Base-by-base conservation (phyloP, 2,113 vertebrate species). In the Dunckerocampus dactyliophorus region DNA sequence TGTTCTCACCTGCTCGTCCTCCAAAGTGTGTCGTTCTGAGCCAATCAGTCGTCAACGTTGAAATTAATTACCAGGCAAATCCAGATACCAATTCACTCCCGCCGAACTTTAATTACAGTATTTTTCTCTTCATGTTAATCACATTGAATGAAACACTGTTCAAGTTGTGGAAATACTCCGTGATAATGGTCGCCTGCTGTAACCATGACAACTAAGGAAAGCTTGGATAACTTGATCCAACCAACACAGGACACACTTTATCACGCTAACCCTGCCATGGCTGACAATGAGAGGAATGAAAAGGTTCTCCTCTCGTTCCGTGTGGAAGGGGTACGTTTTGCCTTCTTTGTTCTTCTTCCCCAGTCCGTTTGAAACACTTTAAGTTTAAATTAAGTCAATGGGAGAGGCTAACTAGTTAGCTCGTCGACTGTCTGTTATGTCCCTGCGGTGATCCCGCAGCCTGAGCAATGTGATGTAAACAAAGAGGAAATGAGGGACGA, bases 1-100 rank as follows among this genome's bases (percentile, higher is more conserved):
- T 39, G 47, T 47, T 65, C 49, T 57, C 19, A 46, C 20, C 47
- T 71, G 17, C 56, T 17, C 24, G 42, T 59, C 42, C 56, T 59
- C 43, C 16, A 59, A 59, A 48, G n/a, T 47, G 15, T 28, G 3
- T 45, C 19, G 39, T 45, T 60, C 43, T 74, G 24, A 58, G 31
- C 37, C 55, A 46, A 28, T 47, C 28, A 64, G 15, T 20, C 7
- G 24, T 56, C n/a, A 19, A 20, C 62, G 12, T 64, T 43, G 6
- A 64, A 28, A 28, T 47, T n/a, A 17, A 45, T 24, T 52, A 43
- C 11, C 10, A 24, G 47, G 2, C 20, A 21, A n/a, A 42, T 52
- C 15, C 49, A 63, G 42, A 43, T 39, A 43, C 49, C n/a, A 4
- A 48, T 20, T 19, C 17, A 60, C 24, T 47, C 10, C 4, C 17